Evolutionary conservation across 2,113 vertebrate genomes (phyloP).

Genomic region (Paraplagusia blochii): DNA sequence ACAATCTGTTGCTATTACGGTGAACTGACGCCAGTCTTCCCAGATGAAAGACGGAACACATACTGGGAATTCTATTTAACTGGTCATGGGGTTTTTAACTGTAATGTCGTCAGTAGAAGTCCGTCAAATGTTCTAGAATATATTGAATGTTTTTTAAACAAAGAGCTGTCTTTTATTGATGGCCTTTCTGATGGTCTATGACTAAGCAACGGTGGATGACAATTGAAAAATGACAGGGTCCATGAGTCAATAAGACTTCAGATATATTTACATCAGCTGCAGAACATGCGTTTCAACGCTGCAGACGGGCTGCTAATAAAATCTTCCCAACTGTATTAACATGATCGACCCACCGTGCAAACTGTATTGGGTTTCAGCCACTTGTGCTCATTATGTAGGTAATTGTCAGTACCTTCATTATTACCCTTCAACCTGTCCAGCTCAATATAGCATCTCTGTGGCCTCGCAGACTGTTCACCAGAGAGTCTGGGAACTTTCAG

Average conservation of each 20-base stretch:
- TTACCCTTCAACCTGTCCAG: conserved; percentile 17
- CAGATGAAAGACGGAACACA: conserved; percentile 22
- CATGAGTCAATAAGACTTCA: not conserved
- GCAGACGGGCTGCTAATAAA: conserved; percentile 5
- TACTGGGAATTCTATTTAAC: not conserved
- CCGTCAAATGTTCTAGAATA: not conserved
- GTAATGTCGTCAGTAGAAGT: not conserved
- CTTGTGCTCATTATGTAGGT: conserved; percentile 8
- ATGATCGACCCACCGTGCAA: conserved; percentile 17
- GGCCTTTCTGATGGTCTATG: conserved; percentile 1
- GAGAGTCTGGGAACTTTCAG: conserved; percentile 14
- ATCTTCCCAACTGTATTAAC: conserved; percentile 24
- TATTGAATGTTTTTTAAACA: conserved; percentile 1
- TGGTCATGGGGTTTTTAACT: not conserved
- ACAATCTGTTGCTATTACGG: not conserved
- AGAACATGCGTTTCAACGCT: not conserved
- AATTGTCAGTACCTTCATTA: conserved; percentile 3
- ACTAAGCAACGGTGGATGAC: not conserved
- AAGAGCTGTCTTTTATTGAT: not conserved
- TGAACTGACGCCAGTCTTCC: conserved; percentile 3
- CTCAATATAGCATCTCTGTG: conserved; percentile 23
- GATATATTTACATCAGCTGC: conserved; percentile 3
- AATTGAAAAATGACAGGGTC: not conserved
- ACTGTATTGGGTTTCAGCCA: conserved; percentile 11
- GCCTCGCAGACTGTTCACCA: conserved; percentile 17